A percentile compares a stretch with the other conserved stretches of the same genome.
phyloP scores from a whole-genome alignment of 1,140 invertebrate genomes.

The Brachionus plicatilis region DNA sequence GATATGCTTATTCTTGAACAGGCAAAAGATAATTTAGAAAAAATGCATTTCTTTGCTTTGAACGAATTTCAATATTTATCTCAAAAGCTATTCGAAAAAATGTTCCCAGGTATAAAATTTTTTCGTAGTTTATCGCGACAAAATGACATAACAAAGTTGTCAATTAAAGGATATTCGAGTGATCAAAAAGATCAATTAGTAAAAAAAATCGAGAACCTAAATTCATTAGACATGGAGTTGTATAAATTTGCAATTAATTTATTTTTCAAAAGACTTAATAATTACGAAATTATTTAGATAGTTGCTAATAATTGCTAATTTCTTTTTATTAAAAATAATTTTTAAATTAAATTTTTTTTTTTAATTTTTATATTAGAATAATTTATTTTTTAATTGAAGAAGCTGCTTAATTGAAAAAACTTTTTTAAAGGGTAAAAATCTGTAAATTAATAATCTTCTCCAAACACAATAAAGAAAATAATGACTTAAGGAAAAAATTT shows the following conservation, averaged over 20 bases:
- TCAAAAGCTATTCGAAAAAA: slow-evolving; percentile 72
- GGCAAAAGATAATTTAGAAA: not conserved
- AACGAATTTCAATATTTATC: slow-evolving; percentile 33
- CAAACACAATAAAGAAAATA: too few relatives aligned
- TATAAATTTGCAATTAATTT: slow-evolving; percentile 87
- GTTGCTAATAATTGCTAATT: not conserved
- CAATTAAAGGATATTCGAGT: slow-evolving; percentile 60
- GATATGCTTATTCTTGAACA: slow-evolving; percentile 68
- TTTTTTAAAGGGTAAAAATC: too few relatives aligned
- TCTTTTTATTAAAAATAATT: not conserved
- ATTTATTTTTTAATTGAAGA: too few relatives aligned
- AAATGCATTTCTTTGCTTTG: slow-evolving; percentile 1
- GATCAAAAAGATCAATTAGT: slow-evolving; percentile 63
- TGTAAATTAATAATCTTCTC: too few relatives aligned
- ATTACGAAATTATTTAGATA: not conserved
- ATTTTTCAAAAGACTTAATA: slow-evolving; percentile 72
- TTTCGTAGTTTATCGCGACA: slow-evolving; percentile 77
- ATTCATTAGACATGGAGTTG: slow-evolving; percentile 82
- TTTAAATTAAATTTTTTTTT: too few relatives aligned
- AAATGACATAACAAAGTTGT: slow-evolving; percentile 64
- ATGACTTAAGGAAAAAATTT: too few relatives aligned
- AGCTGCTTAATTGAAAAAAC: too few relatives aligned
- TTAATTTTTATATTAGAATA: too few relatives aligned
- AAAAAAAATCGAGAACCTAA: slow-evolving; percentile 70
- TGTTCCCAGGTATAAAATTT: slow-evolving; percentile 80